Evolutionary conservation across 2,888 invertebrate species (phyloP).

Genomic region (Mayetiola destructor): DNA sequence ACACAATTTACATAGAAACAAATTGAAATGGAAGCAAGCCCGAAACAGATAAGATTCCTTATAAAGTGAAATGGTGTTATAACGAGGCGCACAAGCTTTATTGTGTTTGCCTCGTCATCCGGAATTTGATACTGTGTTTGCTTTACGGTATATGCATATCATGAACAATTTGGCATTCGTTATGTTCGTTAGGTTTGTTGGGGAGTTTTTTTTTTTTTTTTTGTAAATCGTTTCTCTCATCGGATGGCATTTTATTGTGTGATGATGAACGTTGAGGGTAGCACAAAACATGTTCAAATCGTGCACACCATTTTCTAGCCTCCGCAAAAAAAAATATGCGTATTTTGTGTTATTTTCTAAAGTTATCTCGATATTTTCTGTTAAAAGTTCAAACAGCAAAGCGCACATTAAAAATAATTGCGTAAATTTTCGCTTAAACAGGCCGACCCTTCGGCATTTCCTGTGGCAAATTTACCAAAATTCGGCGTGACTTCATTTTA

Average conservation of each 20-base stretch:
- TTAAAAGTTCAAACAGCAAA: constrained; percentile 12
- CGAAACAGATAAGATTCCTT: too few species aligned
- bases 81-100: constrained; percentile 6
- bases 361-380: too few species aligned
- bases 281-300: too few species aligned
- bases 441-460: constrained; percentile 6
- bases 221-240: too few species aligned
- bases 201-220: too few species aligned
- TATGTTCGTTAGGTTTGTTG: not conserved
- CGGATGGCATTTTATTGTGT: too few species aligned
- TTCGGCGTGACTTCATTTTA: not conserved
- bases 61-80: not conserved
- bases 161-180: not conserved
- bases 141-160: not conserved
- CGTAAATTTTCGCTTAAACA: not conserved
- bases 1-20: too few species aligned
- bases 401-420: constrained; percentile 12
- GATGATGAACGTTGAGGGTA: too few species aligned
- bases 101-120: constrained; percentile 12
- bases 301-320: too few species aligned
- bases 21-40: too few species aligned
- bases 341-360: constrained; percentile 1
- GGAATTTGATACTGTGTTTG: constrained; percentile 10
- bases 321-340: too few species aligned
- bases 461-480: constrained; percentile 7